Base-by-base conservation (phyloP, 2,797 vertebrate genomes). In the Salarias fasciatus region DNA sequence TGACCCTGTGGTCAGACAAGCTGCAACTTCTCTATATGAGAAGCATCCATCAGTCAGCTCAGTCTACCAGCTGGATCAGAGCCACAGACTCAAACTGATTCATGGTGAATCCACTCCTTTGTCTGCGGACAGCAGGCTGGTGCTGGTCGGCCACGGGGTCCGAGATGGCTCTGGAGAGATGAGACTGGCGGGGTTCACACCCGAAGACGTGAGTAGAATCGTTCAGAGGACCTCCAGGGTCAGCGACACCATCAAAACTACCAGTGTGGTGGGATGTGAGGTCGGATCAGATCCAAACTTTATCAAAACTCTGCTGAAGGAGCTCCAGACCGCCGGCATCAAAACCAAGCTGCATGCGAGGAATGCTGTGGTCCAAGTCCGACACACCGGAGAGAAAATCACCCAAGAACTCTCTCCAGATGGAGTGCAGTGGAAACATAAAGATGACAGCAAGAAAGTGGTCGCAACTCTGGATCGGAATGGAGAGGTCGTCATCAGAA, bases 101-200 rank as follows among this genome's bases (percentile, higher is more conserved):
- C 24, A 36, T 0, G 83, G 83, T 5, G 46, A 42, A 2, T 4
- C 50, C 0, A 15, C 14, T 8, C 13, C 69, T 14, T 72, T 88
- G 59, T 59, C 82, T n/a, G 69, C 70, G 38, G 55, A 72, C 41
- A 85, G 83, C 68, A 38, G 73, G n/a, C 79, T 88, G 66, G 64
- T 71, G 31, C 69, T 88, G 38, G 83, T 85, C 2, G 84, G 80
- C 6, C 79, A 84, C 4, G 83, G 84, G 1, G 0, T 0, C 0
- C 65, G 0, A 68, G 63, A 63, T n/a, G 2, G 0, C 1, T 58
- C 63, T n/a, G 51, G 67, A 44, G 44, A 76, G 38, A 78, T 24
- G 59, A 78, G 11, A 36, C 8, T 88, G 14, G 40, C 57, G 0
- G 72, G 79, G 2, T 62, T 50, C 47, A 8, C 1, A 5, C 62